Base-by-base conservation (phyloP, 2,797 vertebrate genomes). In the Neosalanx taihuensis region DNA sequence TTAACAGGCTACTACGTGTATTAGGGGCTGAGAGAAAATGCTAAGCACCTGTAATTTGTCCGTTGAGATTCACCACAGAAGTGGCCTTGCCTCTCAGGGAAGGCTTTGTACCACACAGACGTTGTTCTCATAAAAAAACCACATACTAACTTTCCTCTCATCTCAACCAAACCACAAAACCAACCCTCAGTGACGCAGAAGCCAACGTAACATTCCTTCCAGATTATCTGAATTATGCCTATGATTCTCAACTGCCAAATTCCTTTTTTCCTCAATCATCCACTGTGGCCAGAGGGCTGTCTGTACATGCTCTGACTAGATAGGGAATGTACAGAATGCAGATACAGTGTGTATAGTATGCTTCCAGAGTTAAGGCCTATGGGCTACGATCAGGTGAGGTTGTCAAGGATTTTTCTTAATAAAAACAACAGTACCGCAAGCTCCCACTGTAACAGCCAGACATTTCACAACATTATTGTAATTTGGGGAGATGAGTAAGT, bases 311-410 rank as follows among this genome's bases (percentile, higher is more conserved):
- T 64, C 3, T 13, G 73, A 82, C 86, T 75, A 41, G 87, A 86
- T 56, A 37, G 73, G 81, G 85, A 88, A 88, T 86, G 82, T 81
- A 78, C 74, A 82, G 82, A 85, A 84, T 78, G 80, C 33, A 17
- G 51, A 56, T n/a, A 9, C 13, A 67, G 68, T 70, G 59, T 72
- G 64, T 33, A 70, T 73, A 17, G 37, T 35, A 12, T 4, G 41
- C 37, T 67, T 70, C 57, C 33, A 56, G 61, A 83, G 41, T 77
- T 49, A 79, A 79, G 81, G 69, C 71, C 70, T 23, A 35, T 35
- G 31, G 18, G 66, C 4, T 58, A 68, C 31, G 60, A 2, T 64
- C 74, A 64, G 76, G 69, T 84, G 75, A 58, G 71, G 73, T 69
- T 46, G 41, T 68, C 51, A 59, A 56, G 51, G 51, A 56, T 6